These are phyloP conservation scores for Euproctis similis DNA, from an alignment of 2,888 invertebrate species.

Conservation along the genomic window DNA sequence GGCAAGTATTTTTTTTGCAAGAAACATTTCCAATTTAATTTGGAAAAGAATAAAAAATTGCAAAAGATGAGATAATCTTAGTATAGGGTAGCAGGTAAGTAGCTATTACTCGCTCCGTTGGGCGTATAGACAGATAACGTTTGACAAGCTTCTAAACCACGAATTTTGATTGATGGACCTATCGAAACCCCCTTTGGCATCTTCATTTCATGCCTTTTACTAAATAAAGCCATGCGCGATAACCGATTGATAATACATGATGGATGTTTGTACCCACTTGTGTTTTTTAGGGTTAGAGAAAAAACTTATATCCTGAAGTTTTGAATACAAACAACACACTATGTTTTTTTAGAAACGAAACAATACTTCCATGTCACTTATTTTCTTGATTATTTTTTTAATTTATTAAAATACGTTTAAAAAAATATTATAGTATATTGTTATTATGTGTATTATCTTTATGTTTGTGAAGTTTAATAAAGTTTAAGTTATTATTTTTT, in stretches of 20 bases:
- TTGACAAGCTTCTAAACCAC: constrained; percentile 41
- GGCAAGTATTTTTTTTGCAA: constrained; percentile 17
- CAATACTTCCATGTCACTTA: too few relatives aligned
- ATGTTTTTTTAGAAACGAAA: too few relatives aligned
- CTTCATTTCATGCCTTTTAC: constrained; percentile 58
- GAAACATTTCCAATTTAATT: constrained; percentile 43
- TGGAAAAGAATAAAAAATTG: constrained; percentile 58
- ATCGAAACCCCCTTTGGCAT: constrained; percentile 43
- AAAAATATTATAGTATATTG: too few relatives aligned
- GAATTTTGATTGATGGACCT: constrained; percentile 59
- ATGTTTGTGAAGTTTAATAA: too few relatives aligned
- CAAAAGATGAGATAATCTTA: constrained; percentile 60
- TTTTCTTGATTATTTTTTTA: too few relatives aligned
- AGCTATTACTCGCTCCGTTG: constrained; percentile 71
- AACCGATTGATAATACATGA: constrained; percentile 21
- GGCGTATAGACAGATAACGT: constrained; percentile 51
- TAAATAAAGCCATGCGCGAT: constrained; percentile 50
- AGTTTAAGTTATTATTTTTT: too few relatives aligned
- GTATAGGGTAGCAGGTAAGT: constrained; percentile 61
- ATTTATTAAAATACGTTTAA: too few relatives aligned
- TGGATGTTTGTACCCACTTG: constrained; percentile 15
- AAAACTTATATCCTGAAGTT: too few relatives aligned
- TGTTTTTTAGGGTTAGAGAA: too few relatives aligned
- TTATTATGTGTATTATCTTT: too few relatives aligned
- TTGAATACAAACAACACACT: too few relatives aligned